Evolutionary conservation across 2,888 invertebrate genomes (phyloP).

Genomic region (Epinotia nisella): DNA sequence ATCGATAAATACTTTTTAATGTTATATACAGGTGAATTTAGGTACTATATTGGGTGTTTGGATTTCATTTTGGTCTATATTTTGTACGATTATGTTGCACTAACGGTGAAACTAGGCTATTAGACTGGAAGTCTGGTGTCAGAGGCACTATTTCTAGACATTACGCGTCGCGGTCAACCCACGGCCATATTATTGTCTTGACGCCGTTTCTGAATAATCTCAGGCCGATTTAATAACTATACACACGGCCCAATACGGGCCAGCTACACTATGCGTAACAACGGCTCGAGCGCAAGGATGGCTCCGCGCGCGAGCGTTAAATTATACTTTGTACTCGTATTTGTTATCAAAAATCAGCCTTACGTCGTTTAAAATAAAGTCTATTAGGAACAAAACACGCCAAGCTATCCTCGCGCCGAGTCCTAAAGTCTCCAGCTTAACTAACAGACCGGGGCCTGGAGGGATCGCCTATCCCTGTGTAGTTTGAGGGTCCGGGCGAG

Average conservation of each 20-base stretch:
- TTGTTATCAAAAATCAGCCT: conserved; percentile 79
- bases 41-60: conserved; percentile 67
- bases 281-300: conserved; percentile 52
- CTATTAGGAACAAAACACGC: conserved; percentile 79
- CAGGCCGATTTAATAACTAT: conserved; percentile 56
- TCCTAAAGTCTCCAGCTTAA: conserved; percentile 61
- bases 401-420: conserved; percentile 69
- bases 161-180: conserved; percentile 40
- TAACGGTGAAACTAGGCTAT: conserved; percentile 66
- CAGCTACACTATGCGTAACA: conserved; percentile 65
- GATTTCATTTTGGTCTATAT: conserved; percentile 79
- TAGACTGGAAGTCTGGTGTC: conserved; percentile 55
- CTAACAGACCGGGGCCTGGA: conserved; percentile 52
- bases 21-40: conserved; percentile 66
- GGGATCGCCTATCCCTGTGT: conserved; percentile 79
- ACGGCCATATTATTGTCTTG: conserved; percentile 67
- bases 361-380: conserved; percentile 76
- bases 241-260: conserved; percentile 50
- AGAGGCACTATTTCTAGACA: conserved; percentile 61
- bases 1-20: conserved; percentile 69
- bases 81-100: conserved; percentile 81
- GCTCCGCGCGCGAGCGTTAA: conserved; percentile 55
- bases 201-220: conserved; percentile 56
- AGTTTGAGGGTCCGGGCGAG: conserved; percentile 56
- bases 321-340: conserved; percentile 74